Conservation (phyloP, 2,888 invertebrate genomes). For the Helleia helle region DNA sequence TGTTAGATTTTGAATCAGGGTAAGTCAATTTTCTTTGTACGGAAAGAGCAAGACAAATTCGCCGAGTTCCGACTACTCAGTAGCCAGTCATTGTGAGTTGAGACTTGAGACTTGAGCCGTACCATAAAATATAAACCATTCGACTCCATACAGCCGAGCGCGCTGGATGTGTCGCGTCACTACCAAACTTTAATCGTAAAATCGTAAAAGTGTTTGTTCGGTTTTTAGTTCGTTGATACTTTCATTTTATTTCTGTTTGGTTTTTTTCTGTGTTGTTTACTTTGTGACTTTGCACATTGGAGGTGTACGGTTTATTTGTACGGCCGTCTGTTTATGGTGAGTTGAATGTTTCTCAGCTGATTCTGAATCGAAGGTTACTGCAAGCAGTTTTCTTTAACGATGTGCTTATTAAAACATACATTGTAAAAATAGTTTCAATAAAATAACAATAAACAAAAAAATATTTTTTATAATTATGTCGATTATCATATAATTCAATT, state of each 20-base stretch:
- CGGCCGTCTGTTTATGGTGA: constrained; percentile 62
- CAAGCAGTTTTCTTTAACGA: neutral
- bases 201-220: constrained; percentile 54
- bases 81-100: neutral
- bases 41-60: constrained; percentile 13
- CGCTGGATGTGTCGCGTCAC: constrained; percentile 38
- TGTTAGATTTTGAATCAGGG: constrained; percentile 1
- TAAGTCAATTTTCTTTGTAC: neutral
- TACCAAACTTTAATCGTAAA: constrained; percentile 58
- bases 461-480: too few species aligned
- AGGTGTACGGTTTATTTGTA: constrained; percentile 59
- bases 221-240: constrained; percentile 36
- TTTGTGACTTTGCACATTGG: constrained; percentile 57
- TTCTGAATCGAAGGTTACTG: constrained; percentile 33
- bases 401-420: neutral
- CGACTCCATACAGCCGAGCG: constrained; percentile 33
- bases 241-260: constrained; percentile 42
- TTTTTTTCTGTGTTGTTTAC: constrained; percentile 63
- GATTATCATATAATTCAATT: too few species aligned
- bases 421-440: neutral
- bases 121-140: neutral
- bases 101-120: neutral
- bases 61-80: constrained; percentile 11
- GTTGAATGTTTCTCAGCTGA: constrained; percentile 23
- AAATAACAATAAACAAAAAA: neutral